Percentiles rank a stretch among this genome's conserved stretches.
Evolutionary conservation across 2,797 vertebrate genomes (phyloP).

Genomic region (Momotus momota): DNA sequence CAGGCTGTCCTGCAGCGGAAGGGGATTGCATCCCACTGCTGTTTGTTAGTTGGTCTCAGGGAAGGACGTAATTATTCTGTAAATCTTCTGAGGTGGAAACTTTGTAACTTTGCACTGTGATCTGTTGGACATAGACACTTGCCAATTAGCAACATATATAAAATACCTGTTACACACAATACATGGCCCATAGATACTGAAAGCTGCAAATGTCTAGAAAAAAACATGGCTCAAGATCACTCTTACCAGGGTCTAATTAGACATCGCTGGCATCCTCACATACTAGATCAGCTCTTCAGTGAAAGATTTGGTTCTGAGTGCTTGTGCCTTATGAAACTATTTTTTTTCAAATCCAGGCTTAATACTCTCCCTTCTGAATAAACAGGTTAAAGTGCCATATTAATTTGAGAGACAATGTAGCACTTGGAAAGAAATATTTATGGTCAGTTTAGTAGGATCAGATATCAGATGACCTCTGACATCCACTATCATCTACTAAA

Average conservation of each 20-base stretch:
- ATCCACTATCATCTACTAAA: slow-evolving; percentile 82
- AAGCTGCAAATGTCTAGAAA: not conserved
- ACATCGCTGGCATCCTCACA: not conserved
- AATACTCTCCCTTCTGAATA: slow-evolving; percentile 7
- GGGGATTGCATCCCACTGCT: not conserved
- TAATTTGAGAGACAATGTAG: slow-evolving; percentile 35
- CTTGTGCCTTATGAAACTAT: slow-evolving; percentile 15
- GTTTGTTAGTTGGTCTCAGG: not conserved
- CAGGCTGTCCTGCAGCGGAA: not conserved
- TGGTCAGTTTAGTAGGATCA: slow-evolving; percentile 89
- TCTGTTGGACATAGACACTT: not conserved
- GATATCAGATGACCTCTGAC: slow-evolving; percentile 90
- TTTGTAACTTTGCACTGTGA: not conserved
- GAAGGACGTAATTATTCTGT: not conserved
- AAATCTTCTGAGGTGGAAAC: not conserved
- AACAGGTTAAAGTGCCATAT: not conserved
- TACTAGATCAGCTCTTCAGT: not conserved
- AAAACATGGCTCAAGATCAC: not conserved
- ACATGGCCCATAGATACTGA: not conserved
- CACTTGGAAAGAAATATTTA: slow-evolving; percentile 88
- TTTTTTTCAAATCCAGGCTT: slow-evolving; percentile 18
- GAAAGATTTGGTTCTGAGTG: slow-evolving; percentile 29
- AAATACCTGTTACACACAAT: not conserved
- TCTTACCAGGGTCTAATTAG: not conserved
- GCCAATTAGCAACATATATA: not conserved